These are phyloP conservation scores for Oophaga sylvatica DNA, from an alignment of 2,797 vertebrate genomes.

Conservation along the genomic window DNA sequence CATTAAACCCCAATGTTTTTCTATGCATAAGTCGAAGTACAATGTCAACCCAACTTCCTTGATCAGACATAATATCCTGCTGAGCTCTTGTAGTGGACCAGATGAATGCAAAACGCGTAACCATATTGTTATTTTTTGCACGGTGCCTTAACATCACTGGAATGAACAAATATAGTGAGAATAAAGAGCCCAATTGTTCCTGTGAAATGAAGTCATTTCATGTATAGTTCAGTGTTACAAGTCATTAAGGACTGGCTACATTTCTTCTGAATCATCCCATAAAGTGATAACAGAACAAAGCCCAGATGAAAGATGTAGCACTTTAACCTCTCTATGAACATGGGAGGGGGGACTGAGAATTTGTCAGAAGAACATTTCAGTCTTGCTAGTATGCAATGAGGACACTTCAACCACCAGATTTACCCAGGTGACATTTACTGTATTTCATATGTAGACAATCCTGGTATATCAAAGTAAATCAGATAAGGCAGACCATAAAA, in stretches of 20 bases:
- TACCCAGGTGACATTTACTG: neutral
- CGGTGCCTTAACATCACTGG: slow-evolving; percentile 40
- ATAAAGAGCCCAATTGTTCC: slow-evolving; percentile 45
- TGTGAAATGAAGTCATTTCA: slow-evolving; percentile 45
- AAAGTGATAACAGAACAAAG: slow-evolving; percentile 35
- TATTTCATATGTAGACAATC: neutral
- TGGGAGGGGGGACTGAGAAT: neutral
- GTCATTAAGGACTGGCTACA: slow-evolving; percentile 4
- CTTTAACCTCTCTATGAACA: slow-evolving; percentile 1
- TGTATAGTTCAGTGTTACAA: slow-evolving; percentile 27
- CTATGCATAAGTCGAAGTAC: slow-evolving; percentile 20
- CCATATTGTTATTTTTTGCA: slow-evolving; percentile 36
- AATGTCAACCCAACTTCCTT: slow-evolving; percentile 36
- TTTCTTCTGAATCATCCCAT: slow-evolving; percentile 52
- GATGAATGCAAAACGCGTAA: slow-evolving; percentile 43
- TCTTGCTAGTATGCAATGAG: neutral
- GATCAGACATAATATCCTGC: slow-evolving; percentile 35
- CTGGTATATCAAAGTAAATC: neutral
- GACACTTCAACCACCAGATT: neutral
- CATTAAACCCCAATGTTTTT: slow-evolving; percentile 33
- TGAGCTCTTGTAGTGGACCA: slow-evolving; percentile 40
- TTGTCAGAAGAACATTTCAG: neutral
- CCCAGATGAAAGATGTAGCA: slow-evolving; percentile 1
- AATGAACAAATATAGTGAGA: slow-evolving; percentile 32
- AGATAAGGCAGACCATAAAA: neutral